A percentile compares a stretch with the other conserved stretches of the same genome.
Evolutionary conservation across 64 coral and sea anemone genomes (phyloP).

Genomic region (Acropora tenuis): DNA sequence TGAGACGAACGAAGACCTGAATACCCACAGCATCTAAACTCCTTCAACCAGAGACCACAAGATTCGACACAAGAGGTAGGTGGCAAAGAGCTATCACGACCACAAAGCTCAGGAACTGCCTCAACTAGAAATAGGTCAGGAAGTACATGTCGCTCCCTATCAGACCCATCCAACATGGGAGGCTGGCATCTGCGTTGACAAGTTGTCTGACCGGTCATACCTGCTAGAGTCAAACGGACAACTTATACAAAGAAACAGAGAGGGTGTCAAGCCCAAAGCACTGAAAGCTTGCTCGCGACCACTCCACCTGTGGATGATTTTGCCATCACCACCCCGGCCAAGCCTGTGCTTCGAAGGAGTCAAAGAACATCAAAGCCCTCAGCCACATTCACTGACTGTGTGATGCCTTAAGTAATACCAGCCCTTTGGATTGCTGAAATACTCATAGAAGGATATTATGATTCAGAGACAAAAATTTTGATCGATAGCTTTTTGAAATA

Average conservation of each 20-base stretch:
- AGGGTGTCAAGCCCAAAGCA: too few species aligned
- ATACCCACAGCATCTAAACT: background rate
- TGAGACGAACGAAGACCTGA: background rate
- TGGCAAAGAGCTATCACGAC: background rate
- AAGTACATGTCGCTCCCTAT: background rate
- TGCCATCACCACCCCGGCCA: conserved; percentile 8
- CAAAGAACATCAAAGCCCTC: conserved; percentile 27
- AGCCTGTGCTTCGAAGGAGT: conserved; percentile 25
- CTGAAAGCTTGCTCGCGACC: conserved; percentile 15
- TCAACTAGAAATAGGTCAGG: background rate
- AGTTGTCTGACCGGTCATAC: conserved; percentile 19
- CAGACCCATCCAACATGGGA: background rate
- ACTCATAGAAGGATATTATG: conserved; percentile 26
- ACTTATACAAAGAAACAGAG: background rate
- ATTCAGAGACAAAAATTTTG: conserved; percentile 25
- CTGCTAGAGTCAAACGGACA: background rate
- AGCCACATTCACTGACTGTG: conserved; percentile 21
- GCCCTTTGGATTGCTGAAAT: conserved; percentile 28
- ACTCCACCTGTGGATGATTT: conserved; percentile 29
- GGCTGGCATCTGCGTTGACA: background rate
- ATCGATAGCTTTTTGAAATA: conserved; percentile 1
- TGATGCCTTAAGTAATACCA: conserved; percentile 38
- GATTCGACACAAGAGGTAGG: background rate
- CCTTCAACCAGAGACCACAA: background rate
- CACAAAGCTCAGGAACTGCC: background rate